Evolutionary conservation across 2,888 invertebrate species (phyloP), one percentile per base, ranked within the genome.

Genomic region (Eristalis arbustorum): DNA sequence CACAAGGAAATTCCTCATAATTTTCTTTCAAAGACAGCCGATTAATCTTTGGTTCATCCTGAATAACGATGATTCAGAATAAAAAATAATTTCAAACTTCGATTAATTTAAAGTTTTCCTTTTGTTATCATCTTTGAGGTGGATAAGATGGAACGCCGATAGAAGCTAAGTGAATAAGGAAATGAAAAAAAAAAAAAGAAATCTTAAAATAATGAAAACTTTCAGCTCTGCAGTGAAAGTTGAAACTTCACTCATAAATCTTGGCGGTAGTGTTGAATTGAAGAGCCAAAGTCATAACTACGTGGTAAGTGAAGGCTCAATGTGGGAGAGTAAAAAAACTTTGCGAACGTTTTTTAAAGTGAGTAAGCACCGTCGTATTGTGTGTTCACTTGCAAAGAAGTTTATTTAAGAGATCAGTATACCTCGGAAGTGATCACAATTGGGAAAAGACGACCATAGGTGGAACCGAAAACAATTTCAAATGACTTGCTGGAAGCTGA

Each of bases 191-290:
- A 63, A 62, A 62, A 63, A 63, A 18, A 25, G 25, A 34, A 34
- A 25, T 59, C 25, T 28, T 25, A 57, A 72, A 72, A 81, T 81
- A 78, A 85, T 85, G 85, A 85, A 85, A 82, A 82, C 69, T 85
- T 78, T 82, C 62, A 71, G 63, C 82, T 56, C 40, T 34, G 11
- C 69, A 49, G 63, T 61, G 42, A 82, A 85, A 85, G 77, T 74
- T 82, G 25, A 82, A 85, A 82, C 85, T 85, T 64, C 69, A 74
- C 22, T 73, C 69, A 82, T 85, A 85, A 85, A 82, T 85, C 82
- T 64, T 62, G 67, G 13, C 18, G 40, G 56, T 42, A 68, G 40
- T 82, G 77, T 40, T 77, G 71, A 73, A 66, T 74, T 77, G 77
- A 73, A 69, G 59, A 82, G 37, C 80, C 80, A 71, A 75, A 66